A percentile compares a stretch with the other conserved stretches of the same genome.
phyloP scores from a whole-genome alignment of 1,140 invertebrate species.

The Hycleus cichorii region DNA sequence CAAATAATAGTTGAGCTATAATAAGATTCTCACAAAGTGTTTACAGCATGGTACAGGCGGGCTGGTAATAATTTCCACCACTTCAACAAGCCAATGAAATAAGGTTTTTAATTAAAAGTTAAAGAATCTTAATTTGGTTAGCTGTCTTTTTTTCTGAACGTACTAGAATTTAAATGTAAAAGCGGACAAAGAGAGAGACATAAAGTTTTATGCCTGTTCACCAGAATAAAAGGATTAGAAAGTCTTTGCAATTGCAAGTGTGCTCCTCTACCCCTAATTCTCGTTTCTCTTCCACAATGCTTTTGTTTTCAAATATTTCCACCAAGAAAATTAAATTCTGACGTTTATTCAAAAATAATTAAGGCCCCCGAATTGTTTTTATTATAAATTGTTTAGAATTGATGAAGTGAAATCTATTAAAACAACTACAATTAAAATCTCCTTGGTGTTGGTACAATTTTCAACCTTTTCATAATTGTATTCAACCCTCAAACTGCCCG shows the following conservation, averaged over 20 bases:
- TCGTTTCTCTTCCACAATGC: conserved; percentile 14
- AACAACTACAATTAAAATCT: too few relatives aligned
- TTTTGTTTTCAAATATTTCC: conserved; percentile 23
- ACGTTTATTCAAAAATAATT: conserved; percentile 3
- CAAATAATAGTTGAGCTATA: too few relatives aligned
- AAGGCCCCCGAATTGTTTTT: not conserved
- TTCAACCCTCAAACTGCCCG: too few relatives aligned
- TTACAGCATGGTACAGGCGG: conserved; percentile 18
- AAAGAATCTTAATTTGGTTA: conserved; percentile 29
- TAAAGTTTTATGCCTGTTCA: conserved; percentile 19
- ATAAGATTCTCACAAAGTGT: too few relatives aligned
- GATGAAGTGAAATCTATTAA: too few relatives aligned
- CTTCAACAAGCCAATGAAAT: conserved; percentile 26
- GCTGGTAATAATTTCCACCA: conserved; percentile 20
- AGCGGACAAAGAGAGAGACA: too few relatives aligned
- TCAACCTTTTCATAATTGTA: too few relatives aligned
- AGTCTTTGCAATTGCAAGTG: conserved; percentile 18
- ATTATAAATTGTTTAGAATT: not conserved
- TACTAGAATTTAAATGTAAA: not conserved
- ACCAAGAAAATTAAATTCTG: conserved; percentile 15
- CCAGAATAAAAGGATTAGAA: conserved; percentile 20
- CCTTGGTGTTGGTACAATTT: too few relatives aligned
- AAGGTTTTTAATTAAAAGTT: conserved; percentile 33
- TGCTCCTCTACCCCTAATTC: too few relatives aligned
- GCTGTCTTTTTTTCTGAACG: not conserved